Evolutionary conservation across 2,797 vertebrate genomes (phyloP).

Genomic region (Podargus strigoides): DNA sequence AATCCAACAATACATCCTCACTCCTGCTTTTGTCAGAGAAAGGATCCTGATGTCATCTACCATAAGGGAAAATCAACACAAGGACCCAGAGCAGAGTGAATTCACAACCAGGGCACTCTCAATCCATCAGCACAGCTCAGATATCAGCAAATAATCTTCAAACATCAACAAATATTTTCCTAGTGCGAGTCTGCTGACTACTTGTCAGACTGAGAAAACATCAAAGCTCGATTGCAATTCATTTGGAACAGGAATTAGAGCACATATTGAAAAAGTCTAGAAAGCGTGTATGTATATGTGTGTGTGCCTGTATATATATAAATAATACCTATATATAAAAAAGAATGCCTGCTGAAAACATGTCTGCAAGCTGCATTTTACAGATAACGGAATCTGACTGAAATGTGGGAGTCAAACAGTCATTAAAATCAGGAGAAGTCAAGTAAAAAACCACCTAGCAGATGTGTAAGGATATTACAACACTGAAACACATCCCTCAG

Average conservation of each 20-base stretch:
- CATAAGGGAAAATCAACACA: fast-evolving
- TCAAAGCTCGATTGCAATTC: background rate
- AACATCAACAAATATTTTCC: background rate
- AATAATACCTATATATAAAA: background rate
- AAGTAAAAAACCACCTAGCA: background rate
- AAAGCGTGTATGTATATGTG: background rate
- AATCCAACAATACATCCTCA: background rate
- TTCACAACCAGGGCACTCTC: background rate
- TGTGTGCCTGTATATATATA: background rate
- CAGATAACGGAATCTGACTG: background rate
- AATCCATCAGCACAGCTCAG: background rate
- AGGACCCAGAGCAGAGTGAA: background rate
- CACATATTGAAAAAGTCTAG: background rate
- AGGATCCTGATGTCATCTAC: background rate
- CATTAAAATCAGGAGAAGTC: slow-evolving; percentile 1
- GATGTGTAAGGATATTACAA: background rate
- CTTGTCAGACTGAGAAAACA: background rate
- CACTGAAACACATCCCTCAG: background rate
- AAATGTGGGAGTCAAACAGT: background rate
- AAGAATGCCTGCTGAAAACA: background rate
- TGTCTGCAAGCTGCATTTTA: slow-evolving; percentile 15
- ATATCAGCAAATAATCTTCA: background rate
- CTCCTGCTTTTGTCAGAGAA: background rate
- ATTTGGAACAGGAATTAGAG: background rate
- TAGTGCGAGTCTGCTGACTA: background rate